Evolutionary conservation across 1,140 invertebrate genomes (phyloP), one percentile per base, ranked within the genome.

Genomic region (Neodiprion lecontei): DNA sequence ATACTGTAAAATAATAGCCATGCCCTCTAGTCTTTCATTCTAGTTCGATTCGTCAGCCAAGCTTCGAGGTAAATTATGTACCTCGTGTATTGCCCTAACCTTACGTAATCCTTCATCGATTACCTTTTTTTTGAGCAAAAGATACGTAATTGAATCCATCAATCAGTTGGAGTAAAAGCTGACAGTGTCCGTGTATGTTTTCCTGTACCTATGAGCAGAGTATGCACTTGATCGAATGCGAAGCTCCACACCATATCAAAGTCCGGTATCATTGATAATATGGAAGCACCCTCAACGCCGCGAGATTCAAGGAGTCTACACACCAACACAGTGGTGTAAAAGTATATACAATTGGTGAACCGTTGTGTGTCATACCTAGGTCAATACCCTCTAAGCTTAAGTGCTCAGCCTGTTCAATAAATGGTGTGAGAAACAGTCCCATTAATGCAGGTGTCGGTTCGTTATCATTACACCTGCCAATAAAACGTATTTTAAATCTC

Each of bases 221-320:
- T 65, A 74, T 78, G 77, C 75, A 74, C 67, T 53, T 76, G 72
- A 74, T 77, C 76, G 12, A 67, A 48, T 1, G 74, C 67, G 67
- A 75, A 77, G 12, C 76, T 72, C 76, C 71, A 75, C 14, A 76
- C 48, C 53, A 72, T 73, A 49, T 78, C 77, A 48, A 78, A 72
- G 47, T 7, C 48, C 47, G 50, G 53, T 10, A 73, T 28, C 11
- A 12, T 11, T 21, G 40, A 14, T 50, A 74, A 73, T 17, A 21
- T 70, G 14, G 71, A 68, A 17, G n/a, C 8, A 14, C 69, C 74
- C 67, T 75, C 75, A 10, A 75, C 76, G 12, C 76, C 74, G 23
- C 74, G 71, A 70, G 70, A 7, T 72, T 73, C 53, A 70, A 40
- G 3, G 70, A 71, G 66, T 71, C 73, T 17, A 40, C 48, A 9